These are phyloP conservation scores for Phytoseiulus persimilis DNA, from an alignment of 2,888 invertebrate species.

Conservation along the genomic window DNA sequence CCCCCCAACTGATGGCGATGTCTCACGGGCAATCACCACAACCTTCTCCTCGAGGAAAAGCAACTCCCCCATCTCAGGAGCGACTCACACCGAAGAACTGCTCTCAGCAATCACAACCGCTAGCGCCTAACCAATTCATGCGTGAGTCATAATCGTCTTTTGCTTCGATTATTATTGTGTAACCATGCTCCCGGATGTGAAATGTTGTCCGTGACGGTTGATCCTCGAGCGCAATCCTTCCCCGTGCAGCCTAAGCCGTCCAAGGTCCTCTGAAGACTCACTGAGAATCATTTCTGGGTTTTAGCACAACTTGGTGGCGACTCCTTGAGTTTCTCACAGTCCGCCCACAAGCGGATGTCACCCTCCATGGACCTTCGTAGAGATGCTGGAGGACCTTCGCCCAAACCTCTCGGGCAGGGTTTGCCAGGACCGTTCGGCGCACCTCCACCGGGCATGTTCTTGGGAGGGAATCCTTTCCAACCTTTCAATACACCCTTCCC, in stretches of 20 bases:
- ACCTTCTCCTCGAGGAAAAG: constrained; percentile 35
- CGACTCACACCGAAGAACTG: constrained; percentile 22
- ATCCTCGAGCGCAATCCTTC: too few species aligned
- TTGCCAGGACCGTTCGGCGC: constrained; percentile 20
- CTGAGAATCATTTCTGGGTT: not conserved
- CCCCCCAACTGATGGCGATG: constrained; percentile 31
- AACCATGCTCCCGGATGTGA: too few species aligned
- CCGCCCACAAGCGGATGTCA: constrained; percentile 35
- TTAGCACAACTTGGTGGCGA: constrained; percentile 28
- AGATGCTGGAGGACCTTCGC: constrained; percentile 20
- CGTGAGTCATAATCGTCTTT: too few species aligned
- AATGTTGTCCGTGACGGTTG: too few species aligned
- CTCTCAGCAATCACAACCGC: constrained; percentile 1
- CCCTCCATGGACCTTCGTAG: constrained; percentile 21
- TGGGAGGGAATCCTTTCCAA: not conserved
- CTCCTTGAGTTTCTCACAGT: constrained; percentile 28
- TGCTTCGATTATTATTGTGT: too few species aligned
- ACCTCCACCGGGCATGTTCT: constrained; percentile 8
- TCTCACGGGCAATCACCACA: constrained; percentile 14
- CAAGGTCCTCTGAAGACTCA: not conserved
- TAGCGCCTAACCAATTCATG: constrained; percentile 27
- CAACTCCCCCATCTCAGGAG: constrained; percentile 23
- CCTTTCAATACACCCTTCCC: constrained; percentile 22
- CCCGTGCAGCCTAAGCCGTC: too few species aligned
- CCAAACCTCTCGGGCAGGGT: constrained; percentile 18